Conservation (phyloP, 2,888 invertebrate species). For the Ernsta delagoae region DNA sequence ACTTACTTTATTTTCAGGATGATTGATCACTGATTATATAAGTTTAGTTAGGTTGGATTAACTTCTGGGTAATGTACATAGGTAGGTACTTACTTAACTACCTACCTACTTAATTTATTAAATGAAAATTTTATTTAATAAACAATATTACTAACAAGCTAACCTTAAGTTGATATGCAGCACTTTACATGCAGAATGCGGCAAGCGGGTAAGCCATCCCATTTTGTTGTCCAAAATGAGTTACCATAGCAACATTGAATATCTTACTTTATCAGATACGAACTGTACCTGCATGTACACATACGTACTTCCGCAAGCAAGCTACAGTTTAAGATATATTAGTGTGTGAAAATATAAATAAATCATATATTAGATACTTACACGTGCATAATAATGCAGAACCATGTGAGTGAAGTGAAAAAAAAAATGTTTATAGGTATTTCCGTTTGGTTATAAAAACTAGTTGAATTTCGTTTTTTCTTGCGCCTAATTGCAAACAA, state of each 20-base stretch:
- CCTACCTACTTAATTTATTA: too few relatives aligned
- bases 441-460: constrained; percentile 10
- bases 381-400: constrained; percentile 25
- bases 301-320: background rate
- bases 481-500: constrained; percentile 19
- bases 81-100: too few relatives aligned
- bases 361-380: too few relatives aligned
- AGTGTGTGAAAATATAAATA: constrained; percentile 31
- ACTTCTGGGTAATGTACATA: too few relatives aligned
- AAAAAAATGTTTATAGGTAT: constrained; percentile 22
- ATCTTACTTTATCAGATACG: constrained; percentile 44
- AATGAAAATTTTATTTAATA: too few relatives aligned
- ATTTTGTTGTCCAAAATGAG: constrained; percentile 64
- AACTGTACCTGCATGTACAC: background rate
- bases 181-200: background rate
- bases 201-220: constrained; percentile 34
- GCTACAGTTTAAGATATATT: constrained; percentile 5
- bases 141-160: too few relatives aligned
- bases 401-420: constrained; percentile 42
- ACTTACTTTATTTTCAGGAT: too few relatives aligned
- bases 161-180: too few relatives aligned
- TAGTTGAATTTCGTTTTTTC: background rate
- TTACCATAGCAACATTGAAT: constrained; percentile 79
- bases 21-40: too few relatives aligned
- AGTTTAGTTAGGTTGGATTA: too few relatives aligned